Conservation (phyloP, 1,140 invertebrate species). For the Pomacea maculata region DNA sequence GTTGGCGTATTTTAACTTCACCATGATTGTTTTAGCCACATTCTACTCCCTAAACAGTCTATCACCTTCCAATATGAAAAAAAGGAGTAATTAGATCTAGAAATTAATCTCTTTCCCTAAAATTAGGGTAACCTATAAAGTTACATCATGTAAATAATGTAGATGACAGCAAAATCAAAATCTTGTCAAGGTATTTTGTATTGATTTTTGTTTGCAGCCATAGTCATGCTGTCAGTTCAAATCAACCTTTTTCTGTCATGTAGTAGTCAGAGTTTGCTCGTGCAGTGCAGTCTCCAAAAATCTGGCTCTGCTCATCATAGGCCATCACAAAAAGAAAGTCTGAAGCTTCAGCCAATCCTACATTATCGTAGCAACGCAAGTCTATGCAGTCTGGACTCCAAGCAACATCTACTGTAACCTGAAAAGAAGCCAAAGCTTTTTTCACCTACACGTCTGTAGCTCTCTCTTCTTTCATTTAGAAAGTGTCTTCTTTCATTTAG, state of each 20-base stretch:
- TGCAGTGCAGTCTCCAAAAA: constrained; percentile 63
- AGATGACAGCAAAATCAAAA: too few relatives aligned
- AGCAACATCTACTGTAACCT: constrained; percentile 67
- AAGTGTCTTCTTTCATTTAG: background rate
- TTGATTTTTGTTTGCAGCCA: too few relatives aligned
- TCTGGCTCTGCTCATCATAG: constrained; percentile 67
- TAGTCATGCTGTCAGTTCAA: too few relatives aligned
- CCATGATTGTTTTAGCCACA: too few relatives aligned
- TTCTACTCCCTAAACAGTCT: too few relatives aligned
- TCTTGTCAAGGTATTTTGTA: too few relatives aligned
- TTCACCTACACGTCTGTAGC: background rate
- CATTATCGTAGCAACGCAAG: constrained; percentile 65
- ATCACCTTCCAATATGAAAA: too few relatives aligned
- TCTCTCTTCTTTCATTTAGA: background rate
- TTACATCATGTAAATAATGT: too few relatives aligned
- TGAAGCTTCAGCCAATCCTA: constrained; percentile 46
- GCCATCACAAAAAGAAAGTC: constrained; percentile 68
- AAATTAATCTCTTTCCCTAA: too few relatives aligned
- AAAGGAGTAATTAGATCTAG: too few relatives aligned
- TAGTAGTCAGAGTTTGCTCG: constrained; percentile 58
- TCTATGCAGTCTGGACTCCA: constrained; percentile 66
- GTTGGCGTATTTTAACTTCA: too few relatives aligned
- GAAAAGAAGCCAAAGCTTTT: constrained; percentile 12
- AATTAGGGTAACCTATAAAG: too few relatives aligned
- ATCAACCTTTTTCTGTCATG: constrained; percentile 32